These are phyloP conservation scores for Myocastor coypus DNA, from an alignment of 2,113 vertebrate species.

Conservation along the genomic window DNA sequence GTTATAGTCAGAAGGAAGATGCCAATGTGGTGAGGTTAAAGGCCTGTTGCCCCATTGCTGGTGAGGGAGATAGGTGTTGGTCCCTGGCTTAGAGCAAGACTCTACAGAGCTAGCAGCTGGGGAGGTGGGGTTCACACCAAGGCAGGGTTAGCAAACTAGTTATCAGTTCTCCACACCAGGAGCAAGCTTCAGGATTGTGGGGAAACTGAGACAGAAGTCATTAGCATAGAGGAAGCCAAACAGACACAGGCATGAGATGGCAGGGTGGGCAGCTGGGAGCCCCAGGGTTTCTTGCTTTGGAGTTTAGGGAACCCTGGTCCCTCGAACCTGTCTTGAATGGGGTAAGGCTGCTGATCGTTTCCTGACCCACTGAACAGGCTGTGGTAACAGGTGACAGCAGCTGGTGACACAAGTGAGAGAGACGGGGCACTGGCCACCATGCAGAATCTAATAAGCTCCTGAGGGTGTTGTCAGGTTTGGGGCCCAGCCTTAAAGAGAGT, in stretches of 20 bases:
- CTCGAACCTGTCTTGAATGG: neutral
- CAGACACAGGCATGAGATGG: neutral
- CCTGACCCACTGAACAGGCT: neutral
- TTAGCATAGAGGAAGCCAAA: neutral
- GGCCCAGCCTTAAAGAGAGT: neutral
- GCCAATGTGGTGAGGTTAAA: no score
- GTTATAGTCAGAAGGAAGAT: neutral
- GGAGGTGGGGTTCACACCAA: neutral
- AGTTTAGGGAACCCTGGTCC: neutral
- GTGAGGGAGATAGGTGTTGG: neutral
- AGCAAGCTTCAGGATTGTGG: no score
- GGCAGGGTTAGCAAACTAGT: neutral
- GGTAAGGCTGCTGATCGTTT: neutral
- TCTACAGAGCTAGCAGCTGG: neutral
- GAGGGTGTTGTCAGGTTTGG: no score
- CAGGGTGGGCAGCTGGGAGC: neutral
- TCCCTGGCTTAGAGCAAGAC: neutral
- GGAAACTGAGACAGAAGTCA: neutral
- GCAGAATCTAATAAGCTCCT: neutral
- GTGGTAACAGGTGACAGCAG: neutral
- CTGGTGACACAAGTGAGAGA: neutral
- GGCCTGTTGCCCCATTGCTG: no score
- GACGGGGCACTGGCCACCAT: neutral
- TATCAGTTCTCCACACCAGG: neutral
- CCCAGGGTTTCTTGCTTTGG: neutral